phyloP scores from a whole-genome alignment of 2,797 vertebrate genomes.

The Enteromius afrohamiltoni region DNA sequence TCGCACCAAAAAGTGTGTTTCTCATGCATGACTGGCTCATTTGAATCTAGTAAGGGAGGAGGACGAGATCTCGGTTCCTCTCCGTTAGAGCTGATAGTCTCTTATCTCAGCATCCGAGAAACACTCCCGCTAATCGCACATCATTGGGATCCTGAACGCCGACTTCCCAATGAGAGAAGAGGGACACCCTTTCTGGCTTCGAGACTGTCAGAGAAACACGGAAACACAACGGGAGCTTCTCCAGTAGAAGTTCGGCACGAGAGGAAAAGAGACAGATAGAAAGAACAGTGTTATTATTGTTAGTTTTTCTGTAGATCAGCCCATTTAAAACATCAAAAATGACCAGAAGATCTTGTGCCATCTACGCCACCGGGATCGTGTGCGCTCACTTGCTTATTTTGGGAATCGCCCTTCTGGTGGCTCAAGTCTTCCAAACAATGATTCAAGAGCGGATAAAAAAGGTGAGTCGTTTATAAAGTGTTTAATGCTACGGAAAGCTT shows the following conservation, averaged over 20 bases:
- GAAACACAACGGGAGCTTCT: background rate
- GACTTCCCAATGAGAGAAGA: background rate
- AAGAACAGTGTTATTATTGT: background rate
- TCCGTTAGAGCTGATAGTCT: conserved; percentile 61
- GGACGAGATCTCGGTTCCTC: conserved; percentile 54
- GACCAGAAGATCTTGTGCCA: conserved; percentile 81
- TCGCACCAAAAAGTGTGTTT: conserved; percentile 58
- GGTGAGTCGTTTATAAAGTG: conserved; percentile 65
- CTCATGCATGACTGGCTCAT: conserved; percentile 67
- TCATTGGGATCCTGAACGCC: background rate
- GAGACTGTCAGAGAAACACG: background rate
- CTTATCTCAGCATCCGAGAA: conserved; percentile 53
- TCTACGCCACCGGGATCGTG: conserved; percentile 83
- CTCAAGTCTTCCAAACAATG: conserved; percentile 84
- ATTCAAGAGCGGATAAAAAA: conserved; percentile 81
- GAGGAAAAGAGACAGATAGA: background rate
- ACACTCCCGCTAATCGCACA: conserved; percentile 11
- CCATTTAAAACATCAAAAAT: conserved; percentile 62
- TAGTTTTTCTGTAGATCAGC: background rate
- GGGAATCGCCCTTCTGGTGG: conserved; percentile 82
- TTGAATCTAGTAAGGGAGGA: conserved; percentile 61
- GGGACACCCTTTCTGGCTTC: background rate
- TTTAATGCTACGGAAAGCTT: background rate
- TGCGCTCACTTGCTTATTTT: conserved; percentile 81
- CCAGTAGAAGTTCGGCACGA: background rate